These are phyloP conservation scores for Heliconius sara DNA, from an alignment of 2,888 invertebrate genomes.

Conservation along the genomic window DNA sequence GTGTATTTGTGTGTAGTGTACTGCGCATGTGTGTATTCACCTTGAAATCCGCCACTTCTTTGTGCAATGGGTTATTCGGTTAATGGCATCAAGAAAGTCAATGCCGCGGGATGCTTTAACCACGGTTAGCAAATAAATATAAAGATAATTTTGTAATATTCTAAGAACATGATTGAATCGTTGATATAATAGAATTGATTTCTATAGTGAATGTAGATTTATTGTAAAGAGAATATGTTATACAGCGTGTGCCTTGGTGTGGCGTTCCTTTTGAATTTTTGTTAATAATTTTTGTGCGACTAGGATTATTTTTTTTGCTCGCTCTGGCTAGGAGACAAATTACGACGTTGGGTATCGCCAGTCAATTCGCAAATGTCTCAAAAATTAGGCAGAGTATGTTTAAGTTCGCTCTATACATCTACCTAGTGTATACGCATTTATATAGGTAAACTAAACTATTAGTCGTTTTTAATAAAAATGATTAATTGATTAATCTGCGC, in stretches of 20 bases:
- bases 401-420: no score
- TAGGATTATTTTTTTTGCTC: no score
- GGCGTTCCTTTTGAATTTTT: not conserved
- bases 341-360: no score
- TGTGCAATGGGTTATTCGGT: conserved; percentile 85
- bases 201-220: not conserved
- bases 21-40: conserved; percentile 75
- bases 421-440: no score
- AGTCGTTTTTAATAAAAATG: no score
- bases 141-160: conserved; percentile 18
- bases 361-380: no score
- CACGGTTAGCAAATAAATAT: conserved; percentile 65
- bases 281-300: not conserved
- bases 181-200: conserved; percentile 3
- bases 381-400: no score
- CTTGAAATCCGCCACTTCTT: conserved; percentile 83
- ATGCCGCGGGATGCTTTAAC: conserved; percentile 78
- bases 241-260: not conserved
- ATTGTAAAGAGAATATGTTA: not conserved
- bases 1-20: conserved; percentile 24
- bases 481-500: no score
- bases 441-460: no score
- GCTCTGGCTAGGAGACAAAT: no score
- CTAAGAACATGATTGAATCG: not conserved
- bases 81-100: conserved; percentile 83